Conservation (phyloP, 2,113 vertebrate species). For the Spheniscus mendiculus region DNA sequence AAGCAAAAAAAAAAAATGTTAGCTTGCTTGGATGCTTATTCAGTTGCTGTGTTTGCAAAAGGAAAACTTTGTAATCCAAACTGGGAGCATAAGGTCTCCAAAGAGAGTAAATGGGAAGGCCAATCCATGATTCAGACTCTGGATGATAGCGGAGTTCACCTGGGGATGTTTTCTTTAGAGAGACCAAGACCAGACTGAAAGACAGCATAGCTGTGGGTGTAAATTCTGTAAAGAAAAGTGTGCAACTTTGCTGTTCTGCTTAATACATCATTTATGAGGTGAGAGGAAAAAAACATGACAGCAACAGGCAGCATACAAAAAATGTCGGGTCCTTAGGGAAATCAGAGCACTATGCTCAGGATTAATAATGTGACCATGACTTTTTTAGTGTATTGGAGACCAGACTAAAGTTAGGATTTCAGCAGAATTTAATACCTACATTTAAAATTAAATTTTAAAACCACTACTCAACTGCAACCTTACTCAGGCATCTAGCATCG, state of each 20-base stretch:
- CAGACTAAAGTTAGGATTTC: not conserved
- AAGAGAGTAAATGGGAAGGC: not conserved
- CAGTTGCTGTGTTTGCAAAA: not conserved
- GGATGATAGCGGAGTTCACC: not conserved
- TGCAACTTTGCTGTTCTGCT: not conserved
- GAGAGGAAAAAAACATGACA: not conserved
- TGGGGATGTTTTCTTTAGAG: not conserved
- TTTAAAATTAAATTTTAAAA: not conserved
- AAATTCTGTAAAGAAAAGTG: not conserved
- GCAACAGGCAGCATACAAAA: not conserved
- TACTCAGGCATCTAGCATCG: not conserved
- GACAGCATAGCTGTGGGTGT: not conserved
- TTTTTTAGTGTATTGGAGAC: not conserved
- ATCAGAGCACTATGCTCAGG: not conserved
- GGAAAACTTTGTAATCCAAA: not conserved
- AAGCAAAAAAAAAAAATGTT: not conserved
- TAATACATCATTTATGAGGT: not conserved
- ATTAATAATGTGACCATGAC: not conserved
- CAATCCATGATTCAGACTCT: not conserved
- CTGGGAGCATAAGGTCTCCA: not conserved
- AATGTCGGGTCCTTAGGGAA: not conserved
- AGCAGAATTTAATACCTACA: not conserved
- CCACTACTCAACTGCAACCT: not conserved
- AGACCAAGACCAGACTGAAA: not conserved
- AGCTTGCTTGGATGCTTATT: not conserved